Evolutionary conservation across 2,113 vertebrate genomes (phyloP).

Genomic region (Ramphastos sulfuratus): DNA sequence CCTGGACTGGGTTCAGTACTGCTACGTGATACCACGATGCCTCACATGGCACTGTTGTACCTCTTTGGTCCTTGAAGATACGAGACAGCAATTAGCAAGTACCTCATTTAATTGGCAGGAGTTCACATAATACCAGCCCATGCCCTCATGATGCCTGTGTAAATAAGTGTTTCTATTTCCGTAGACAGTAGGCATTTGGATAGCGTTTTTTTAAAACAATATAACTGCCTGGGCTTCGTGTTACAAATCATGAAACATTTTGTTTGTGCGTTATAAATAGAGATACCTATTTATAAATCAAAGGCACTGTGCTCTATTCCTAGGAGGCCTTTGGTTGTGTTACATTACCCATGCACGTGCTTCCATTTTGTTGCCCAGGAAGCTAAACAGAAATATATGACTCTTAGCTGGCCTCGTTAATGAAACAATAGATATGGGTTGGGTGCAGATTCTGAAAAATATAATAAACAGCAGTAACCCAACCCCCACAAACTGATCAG

Average conservation of each 20-base stretch:
- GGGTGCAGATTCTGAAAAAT: neutral
- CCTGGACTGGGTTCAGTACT: slow-evolving; percentile 53
- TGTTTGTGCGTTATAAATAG: slow-evolving; percentile 74
- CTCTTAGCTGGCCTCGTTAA: slow-evolving; percentile 2
- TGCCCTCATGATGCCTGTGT: slow-evolving; percentile 35
- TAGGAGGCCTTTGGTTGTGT: slow-evolving; percentile 46
- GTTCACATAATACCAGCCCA: slow-evolving; percentile 15
- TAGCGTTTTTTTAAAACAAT: neutral
- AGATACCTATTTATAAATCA: slow-evolving; percentile 69
- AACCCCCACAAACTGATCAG: neutral
- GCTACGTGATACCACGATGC: slow-evolving; percentile 17
- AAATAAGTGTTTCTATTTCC: slow-evolving; percentile 58
- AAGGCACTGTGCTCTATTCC: slow-evolving; percentile 35
- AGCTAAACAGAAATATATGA: slow-evolving; percentile 40
- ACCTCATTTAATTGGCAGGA: slow-evolving; percentile 24
- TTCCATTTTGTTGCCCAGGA: slow-evolving; percentile 39
- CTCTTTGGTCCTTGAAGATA: slow-evolving; percentile 58
- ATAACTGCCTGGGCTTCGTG: slow-evolving; percentile 38
- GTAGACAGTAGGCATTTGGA: slow-evolving; percentile 7
- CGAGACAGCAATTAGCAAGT: slow-evolving; percentile 33
- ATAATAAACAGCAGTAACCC: neutral
- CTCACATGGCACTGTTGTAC: neutral
- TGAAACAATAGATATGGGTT: neutral
- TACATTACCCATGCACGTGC: slow-evolving; percentile 8
- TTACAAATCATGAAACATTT: slow-evolving; percentile 64